These are phyloP conservation scores for Cyclopterus lumpus DNA, from an alignment of 2,797 vertebrate genomes.

Conservation along the genomic window DNA sequence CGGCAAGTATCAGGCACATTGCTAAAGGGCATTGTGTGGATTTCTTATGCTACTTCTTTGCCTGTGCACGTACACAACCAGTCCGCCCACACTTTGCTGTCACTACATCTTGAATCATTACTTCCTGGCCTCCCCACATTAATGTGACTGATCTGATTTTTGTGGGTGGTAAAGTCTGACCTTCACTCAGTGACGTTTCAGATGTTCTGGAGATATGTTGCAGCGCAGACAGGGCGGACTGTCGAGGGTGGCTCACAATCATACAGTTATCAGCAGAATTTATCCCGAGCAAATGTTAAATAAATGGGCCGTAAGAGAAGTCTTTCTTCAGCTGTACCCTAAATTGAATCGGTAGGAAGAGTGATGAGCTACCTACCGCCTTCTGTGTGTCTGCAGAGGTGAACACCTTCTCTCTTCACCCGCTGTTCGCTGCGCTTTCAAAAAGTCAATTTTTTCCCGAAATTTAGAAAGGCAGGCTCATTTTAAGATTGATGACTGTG, in stretches of 20 bases:
- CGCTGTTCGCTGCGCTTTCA: constrained; percentile 65
- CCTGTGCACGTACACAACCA: constrained; percentile 26
- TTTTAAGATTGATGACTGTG: constrained; percentile 76
- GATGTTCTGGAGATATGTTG: constrained; percentile 53
- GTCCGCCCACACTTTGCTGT: constrained; percentile 55
- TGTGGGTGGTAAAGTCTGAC: constrained; percentile 65
- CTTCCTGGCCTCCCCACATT: constrained; percentile 54
- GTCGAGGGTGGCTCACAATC: constrained; percentile 36
- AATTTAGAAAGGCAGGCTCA: constrained; percentile 69
- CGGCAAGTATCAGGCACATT: constrained; percentile 31
- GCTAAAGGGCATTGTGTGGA: constrained; percentile 44
- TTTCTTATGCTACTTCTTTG: constrained; percentile 43
- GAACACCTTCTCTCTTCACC: constrained; percentile 55
- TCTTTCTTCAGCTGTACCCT: constrained; percentile 57
- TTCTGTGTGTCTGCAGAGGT: constrained; percentile 60
- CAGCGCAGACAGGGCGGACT: constrained; percentile 26
- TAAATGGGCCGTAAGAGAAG: constrained; percentile 58
- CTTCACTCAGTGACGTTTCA: constrained; percentile 56
- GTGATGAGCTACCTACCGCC: constrained; percentile 57
- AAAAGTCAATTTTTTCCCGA: constrained; percentile 71
- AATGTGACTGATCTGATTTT: constrained; percentile 56
- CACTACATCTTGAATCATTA: constrained; percentile 56
- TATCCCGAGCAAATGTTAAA: constrained; percentile 58
- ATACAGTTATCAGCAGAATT: constrained; percentile 51
- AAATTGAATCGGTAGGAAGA: constrained; percentile 70